Evolutionary conservation across 92 coral and sea anemone species (phyloP).

Genomic region (Scolanthus callimorphus): DNA sequence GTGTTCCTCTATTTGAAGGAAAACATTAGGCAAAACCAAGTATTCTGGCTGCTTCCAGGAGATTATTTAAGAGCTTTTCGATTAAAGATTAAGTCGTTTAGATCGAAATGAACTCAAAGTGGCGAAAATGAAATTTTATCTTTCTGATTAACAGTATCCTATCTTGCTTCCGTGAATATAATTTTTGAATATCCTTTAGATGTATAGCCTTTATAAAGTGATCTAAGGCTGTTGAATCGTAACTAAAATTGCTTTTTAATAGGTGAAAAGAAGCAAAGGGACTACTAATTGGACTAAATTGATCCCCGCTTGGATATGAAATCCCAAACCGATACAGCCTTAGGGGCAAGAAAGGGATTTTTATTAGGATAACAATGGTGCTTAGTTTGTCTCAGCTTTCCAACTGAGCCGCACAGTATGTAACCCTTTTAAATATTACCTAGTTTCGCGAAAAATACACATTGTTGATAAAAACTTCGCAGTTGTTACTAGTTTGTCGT

Average conservation of each 20-base stretch:
- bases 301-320: constrained; percentile 19
- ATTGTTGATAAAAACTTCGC: no score
- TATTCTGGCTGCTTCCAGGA: no score
- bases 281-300: constrained; percentile 40
- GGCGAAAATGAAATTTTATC: constrained; percentile 38
- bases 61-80: not conserved
- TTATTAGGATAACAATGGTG: no score
- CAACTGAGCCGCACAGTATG: no score
- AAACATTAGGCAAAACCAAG: not conserved
- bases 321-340: constrained; percentile 8
- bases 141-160: constrained; percentile 43
- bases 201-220: constrained; percentile 10
- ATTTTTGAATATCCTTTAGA: not conserved
- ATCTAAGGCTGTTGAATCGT: constrained; percentile 19
- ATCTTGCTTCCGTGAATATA: constrained; percentile 17
- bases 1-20: not conserved
- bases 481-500: no score
- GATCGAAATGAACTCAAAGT: constrained; percentile 30
- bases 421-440: no score
- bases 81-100: constrained; percentile 6
- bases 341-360: not conserved
- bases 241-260: constrained; percentile 33
- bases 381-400: no score
- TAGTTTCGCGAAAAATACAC: no score
- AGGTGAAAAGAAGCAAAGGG: constrained; percentile 8